Conservation (phyloP, 2,888 invertebrate species). For the Euspilapteryx auroguttella region DNA sequence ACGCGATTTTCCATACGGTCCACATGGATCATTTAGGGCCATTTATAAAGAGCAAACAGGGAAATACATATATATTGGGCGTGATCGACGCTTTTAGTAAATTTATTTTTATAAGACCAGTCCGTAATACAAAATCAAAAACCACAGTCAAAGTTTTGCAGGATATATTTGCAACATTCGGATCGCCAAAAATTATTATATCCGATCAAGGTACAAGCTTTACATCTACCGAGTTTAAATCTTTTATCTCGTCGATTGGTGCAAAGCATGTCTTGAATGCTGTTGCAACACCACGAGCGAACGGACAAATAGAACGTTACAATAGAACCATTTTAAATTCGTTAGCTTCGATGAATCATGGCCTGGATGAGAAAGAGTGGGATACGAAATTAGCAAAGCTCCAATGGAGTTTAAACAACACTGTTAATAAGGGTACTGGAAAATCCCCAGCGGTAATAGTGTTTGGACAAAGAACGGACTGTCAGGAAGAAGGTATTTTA, state of each 20-base stretch:
- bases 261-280: constrained; percentile 8
- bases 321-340: constrained; percentile 6
- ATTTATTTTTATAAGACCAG: neutral
- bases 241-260: constrained; percentile 3
- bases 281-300: constrained; percentile 5
- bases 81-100: constrained; percentile 5
- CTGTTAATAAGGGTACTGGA: constrained; percentile 5
- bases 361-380: constrained; percentile 5
- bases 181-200: constrained; percentile 1
- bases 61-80: constrained; percentile 7
- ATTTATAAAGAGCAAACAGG: constrained; percentile 9
- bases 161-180: neutral
- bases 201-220: constrained; percentile 1
- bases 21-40: constrained; percentile 11
- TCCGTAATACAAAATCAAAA: neutral
- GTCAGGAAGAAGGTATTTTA: constrained; percentile 4
- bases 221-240: neutral
- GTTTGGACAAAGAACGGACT: constrained; percentile 4
- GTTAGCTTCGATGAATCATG: constrained; percentile 4
- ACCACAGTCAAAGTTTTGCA: neutral
- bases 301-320: constrained; percentile 6
- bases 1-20: constrained; percentile 9
- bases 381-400: constrained; percentile 2
- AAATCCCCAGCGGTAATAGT: constrained; percentile 6
- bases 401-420: constrained; percentile 8